Evolutionary conservation across 2,888 invertebrate genomes (phyloP).

Genomic region (Operophtera brumata): DNA sequence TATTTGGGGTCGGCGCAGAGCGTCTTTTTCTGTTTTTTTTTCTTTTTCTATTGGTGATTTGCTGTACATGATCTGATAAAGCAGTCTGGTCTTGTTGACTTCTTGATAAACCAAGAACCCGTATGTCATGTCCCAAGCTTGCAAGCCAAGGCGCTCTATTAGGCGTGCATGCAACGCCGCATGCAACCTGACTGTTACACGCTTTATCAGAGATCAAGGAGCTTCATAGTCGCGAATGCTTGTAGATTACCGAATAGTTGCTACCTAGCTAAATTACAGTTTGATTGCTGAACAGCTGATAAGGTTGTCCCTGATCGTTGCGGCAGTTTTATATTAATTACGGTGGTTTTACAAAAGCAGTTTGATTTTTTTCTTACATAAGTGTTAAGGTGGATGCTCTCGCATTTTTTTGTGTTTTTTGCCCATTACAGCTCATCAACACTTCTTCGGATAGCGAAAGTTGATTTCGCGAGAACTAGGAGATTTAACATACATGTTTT

Average conservation of each 20-base stretch:
- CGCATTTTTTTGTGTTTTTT: too few species aligned
- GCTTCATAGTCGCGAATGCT: slow-evolving; percentile 42
- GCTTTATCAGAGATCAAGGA: slow-evolving; percentile 58
- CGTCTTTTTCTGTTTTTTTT: too few species aligned
- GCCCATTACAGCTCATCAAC: too few species aligned
- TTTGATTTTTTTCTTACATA: too few species aligned
- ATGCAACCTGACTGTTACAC: slow-evolving; percentile 58
- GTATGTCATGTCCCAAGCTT: slow-evolving; percentile 16
- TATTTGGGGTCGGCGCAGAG: too few species aligned
- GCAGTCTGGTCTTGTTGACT: not conserved
- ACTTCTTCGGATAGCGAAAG: too few species aligned
- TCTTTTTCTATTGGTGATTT: not conserved
- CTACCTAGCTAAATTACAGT: slow-evolving; percentile 40
- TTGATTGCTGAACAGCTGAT: slow-evolving; percentile 38
- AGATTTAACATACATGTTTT: too few species aligned
- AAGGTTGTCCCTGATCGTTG: slow-evolving; percentile 19
- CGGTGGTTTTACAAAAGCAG: not conserved
- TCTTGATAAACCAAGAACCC: not conserved
- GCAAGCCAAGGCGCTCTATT: slow-evolving; percentile 41
- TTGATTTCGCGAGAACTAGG: too few species aligned
- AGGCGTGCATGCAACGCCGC: slow-evolving; percentile 58
- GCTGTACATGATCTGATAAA: not conserved
- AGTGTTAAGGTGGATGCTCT: too few species aligned
- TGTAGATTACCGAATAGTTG: slow-evolving; percentile 15
- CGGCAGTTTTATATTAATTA: slow-evolving; percentile 10